Evolutionary conservation across 2,888 invertebrate genomes (phyloP), one percentile per base, ranked within the genome.

Genomic region (Drosophila anomalata): DNA sequence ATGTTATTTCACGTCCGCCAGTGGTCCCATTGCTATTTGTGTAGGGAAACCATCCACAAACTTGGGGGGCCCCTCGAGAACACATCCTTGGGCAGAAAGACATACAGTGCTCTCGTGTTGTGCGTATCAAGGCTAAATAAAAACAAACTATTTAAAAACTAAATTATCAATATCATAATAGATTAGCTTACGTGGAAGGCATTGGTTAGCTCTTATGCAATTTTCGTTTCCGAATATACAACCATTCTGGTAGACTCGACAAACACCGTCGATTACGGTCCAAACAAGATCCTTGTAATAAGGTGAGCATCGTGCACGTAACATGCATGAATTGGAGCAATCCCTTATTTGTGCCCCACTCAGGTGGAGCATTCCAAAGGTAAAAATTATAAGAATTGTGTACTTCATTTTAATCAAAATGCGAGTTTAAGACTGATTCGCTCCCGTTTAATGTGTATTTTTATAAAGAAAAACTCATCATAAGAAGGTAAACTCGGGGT

Each of bases 211-310:
- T 1, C 82, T 67, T 14, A 31, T 41, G 11, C 79, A 79, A 26
- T 82, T 79, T 24, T 44, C 51, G 24, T 51, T 31, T 6, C 7
- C 53, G 20, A 79, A 74, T 0, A 79, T 2, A 42, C 79, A 79
- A 2, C 62, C 59, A 31, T 79, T 79, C n/a, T 82, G 79, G 12
- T 63, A 82, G 12, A 79, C 72, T 0, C 75, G 67, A 20, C 79
- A 79, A 9, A 14, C 36, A 1, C 48, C 60, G 11, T 54, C 48
- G 0, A 56, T 77, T 22, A 76, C 58, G 14, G 61, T 52, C 65
- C 62, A 82, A 3, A 79, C 67, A 20, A 65, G 52, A 22, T 70
- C 63, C 50, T 62, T 73, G 7, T 41, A 41, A 48, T 62, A 73
- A 3, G 79, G 76, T 0, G 24, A 9, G 9, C 78, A 78, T 6